These are phyloP conservation scores for Oncorhynchus gorbuscha DNA, from an alignment of 2,113 vertebrate species.

Conservation along the genomic window DNA sequence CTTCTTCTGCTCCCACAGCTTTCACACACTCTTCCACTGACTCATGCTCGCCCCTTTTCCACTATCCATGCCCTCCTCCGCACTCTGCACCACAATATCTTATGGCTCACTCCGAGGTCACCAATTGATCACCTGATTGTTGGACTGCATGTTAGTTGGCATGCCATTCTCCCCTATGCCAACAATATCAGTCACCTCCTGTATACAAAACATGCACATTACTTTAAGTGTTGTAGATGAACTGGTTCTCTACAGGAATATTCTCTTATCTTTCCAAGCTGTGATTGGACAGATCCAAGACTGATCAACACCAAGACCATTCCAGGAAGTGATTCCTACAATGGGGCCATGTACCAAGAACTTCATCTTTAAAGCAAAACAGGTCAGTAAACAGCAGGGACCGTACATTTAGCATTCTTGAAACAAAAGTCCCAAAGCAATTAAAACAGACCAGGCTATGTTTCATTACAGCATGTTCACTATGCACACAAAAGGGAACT, in stretches of 20 bases:
- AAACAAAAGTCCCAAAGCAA: background rate
- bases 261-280: background rate
- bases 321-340: too few relatives aligned
- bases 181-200: constrained; percentile 26
- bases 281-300: background rate
- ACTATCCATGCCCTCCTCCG: constrained; percentile 69
- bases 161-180: constrained; percentile 54
- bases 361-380: background rate
- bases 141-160: constrained; percentile 52
- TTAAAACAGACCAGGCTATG: background rate
- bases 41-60: constrained; percentile 72
- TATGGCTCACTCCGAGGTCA: constrained; percentile 65
- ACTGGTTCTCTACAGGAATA: background rate
- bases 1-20: constrained; percentile 76
- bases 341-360: too few relatives aligned
- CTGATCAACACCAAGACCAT: too few relatives aligned
- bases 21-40: constrained; percentile 74
- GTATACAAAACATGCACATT: background rate
- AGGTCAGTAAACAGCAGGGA: too few relatives aligned
- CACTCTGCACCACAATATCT: constrained; percentile 69
- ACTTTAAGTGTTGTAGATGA: background rate
- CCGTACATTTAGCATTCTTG: background rate
- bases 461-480: background rate
- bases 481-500: background rate
- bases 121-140: constrained; percentile 65